phyloP scores from a whole-genome alignment of 2,113 vertebrate genomes.

The Dipodomys ordii region DNA sequence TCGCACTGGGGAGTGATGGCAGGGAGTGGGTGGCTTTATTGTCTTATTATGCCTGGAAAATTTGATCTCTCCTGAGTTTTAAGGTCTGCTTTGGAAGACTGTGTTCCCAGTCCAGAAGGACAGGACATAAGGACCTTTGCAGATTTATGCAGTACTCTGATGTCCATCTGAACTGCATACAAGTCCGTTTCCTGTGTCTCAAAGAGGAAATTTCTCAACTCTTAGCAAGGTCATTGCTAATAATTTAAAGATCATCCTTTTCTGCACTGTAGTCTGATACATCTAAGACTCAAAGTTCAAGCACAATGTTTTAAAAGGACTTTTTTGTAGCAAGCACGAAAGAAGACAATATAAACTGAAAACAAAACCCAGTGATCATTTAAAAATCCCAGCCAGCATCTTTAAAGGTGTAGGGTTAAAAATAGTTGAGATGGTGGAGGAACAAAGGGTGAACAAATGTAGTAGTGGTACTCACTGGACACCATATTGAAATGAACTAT shows the following conservation, averaged over 20 bases:
- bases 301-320: background rate
- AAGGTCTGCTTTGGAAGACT: background rate
- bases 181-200: background rate
- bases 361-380: background rate
- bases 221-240: background rate
- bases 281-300: background rate
- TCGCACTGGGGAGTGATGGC: background rate
- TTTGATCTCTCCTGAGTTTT: background rate
- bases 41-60: background rate
- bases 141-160: background rate
- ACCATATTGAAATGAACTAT: no score
- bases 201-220: background rate
- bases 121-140: background rate
- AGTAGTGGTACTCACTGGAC: no score
- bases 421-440: background rate
- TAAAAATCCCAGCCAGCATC: background rate
- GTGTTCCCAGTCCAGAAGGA: background rate
- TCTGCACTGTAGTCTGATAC: background rate
- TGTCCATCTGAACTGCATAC: background rate
- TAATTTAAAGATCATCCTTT: background rate
- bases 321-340: background rate
- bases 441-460: no score
- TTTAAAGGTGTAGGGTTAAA: background rate
- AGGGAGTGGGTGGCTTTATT: background rate
- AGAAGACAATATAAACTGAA: background rate